phyloP scores from a whole-genome alignment of 2,113 vertebrate genomes.

The Xiphophorus couchianus region DNA sequence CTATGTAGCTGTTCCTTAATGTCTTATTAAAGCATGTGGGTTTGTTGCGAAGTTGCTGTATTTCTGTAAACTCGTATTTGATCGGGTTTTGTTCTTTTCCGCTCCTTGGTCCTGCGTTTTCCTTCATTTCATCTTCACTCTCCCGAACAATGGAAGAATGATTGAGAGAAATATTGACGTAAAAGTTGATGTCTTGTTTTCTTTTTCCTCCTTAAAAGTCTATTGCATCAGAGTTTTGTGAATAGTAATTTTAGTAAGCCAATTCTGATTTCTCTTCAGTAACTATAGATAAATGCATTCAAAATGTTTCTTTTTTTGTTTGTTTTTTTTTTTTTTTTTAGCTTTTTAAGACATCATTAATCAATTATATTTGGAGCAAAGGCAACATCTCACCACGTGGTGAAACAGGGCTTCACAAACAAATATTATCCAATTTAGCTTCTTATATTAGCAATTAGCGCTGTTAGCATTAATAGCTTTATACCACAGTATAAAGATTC shows the following conservation, averaged over 20 bases:
- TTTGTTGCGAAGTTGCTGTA: conserved; percentile 78
- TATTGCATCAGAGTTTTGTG: background rate
- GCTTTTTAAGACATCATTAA: background rate
- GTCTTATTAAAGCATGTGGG: conserved; percentile 82
- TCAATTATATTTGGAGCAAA: no score
- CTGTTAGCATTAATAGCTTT: no score
- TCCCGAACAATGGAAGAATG: conserved; percentile 12
- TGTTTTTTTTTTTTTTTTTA: no score
- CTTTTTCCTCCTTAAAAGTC: background rate
- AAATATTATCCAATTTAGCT: no score
- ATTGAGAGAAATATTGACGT: background rate
- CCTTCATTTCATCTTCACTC: conserved; percentile 45
- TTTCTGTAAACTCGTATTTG: conserved; percentile 68
- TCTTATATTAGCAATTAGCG: no score
- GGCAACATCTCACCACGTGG: no score
- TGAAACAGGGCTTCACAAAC: no score
- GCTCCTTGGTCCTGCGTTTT: background rate
- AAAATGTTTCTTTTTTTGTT: background rate
- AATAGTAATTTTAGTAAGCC: background rate
- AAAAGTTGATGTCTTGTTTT: background rate
- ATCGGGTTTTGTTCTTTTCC: conserved; percentile 46
- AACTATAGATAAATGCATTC: background rate
- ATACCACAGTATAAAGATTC: no score
- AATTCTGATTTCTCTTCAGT: background rate
- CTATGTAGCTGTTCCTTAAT: conserved; percentile 75